Base-by-base conservation (phyloP, 1,140 invertebrate genomes). In the Pantala flavescens region DNA sequence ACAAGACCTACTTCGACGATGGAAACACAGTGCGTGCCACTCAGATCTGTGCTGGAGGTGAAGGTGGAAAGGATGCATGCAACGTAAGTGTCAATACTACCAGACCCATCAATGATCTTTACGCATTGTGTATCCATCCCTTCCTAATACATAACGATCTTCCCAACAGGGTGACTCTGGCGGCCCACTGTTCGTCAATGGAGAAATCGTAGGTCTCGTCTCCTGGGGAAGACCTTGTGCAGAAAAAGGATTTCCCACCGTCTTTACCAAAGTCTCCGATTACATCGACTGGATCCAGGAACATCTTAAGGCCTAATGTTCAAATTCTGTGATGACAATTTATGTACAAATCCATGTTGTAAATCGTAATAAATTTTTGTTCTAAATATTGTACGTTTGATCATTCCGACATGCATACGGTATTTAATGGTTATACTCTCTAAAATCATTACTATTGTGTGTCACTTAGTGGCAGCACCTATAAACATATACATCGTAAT, bases 111-210 rank as follows among this genome's bases (percentile, higher is more conserved):
- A 36, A 9, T 2, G 28, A n/a, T n/a, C n/a, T n/a, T n/a, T n/a
- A n/a, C n/a, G n/a, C n/a, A n/a, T n/a, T n/a, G 28, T 9, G 28
- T 2, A 36, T 36, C 28, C 9, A 36, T n/a, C n/a, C n/a, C n/a
- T n/a, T n/a, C 28, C 28, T 36, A 36, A 36, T 36, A 36, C 28
- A 36, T 36, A 36, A 36, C 28, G 28, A 36, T 36, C 28, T 36
- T 36, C 9, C 9, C 28, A 36, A 36, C 71, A 86, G 83, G 84
- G 84, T 70, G 85, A 86, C 76, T 82, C 82, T 19, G 85, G 85
- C 10, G 85, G 85, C 12, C 85, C 85, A 23, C 73, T 85, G 10
- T 80, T 84, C 19, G 84, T 82, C 75, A 76, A 80, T n/a, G 77
- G 77, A 14, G 77, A 81, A 28, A 75, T 82, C 49, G 78, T 78